Base-by-base conservation (phyloP, 2,797 vertebrate species). In the Allobates femoralis region DNA sequence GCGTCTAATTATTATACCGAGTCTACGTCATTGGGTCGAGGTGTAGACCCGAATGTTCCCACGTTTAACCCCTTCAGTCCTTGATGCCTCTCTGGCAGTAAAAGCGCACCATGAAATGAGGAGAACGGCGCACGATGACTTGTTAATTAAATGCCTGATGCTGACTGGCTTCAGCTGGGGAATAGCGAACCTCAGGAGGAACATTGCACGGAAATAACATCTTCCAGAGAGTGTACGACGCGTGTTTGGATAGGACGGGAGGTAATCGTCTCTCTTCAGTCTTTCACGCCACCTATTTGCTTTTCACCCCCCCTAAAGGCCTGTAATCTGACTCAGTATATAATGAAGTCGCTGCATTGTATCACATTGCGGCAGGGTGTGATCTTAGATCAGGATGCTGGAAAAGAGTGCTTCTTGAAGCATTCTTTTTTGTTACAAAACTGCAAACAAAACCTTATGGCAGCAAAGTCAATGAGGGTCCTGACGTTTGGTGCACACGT, bases 101-200 rank as follows among this genome's bases (percentile, higher is more conserved):
- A 86, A 71, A 32, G 75, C 37, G 50, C 81, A 80, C 21, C 60
- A 78, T 66, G 66, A 87, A 79, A 66, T 66, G 51, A 67, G 60
- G 32, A 56, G 55, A 69, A 34, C 75, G 69, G 75, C 55, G 37
- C 62, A 80, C 84, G 81, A 84, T 87, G 86, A 74, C 81, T 87
- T 87, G 81, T 87, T 87, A 87, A 87, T 87, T 87, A 87, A 87
- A 82, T 87, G 86, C 41, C 76, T 84, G 86, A 62, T 84, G 28
- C 81, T 84, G 81, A 87, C 66, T 84, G 75, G 76, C 82, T 53
- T 79, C 76, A 30, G 74, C 80, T 80, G 77, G 86, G 86, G 86
- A 87, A 87, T 87, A 84, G 81, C 34, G n/a, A 34, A 67, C 75
- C 86, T 84, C 82, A 30, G 56, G 86, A 80, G 86, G 66, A 75